These are phyloP conservation scores for Alfaro cultratus DNA, from an alignment of 2,797 vertebrate genomes.

Conservation along the genomic window DNA sequence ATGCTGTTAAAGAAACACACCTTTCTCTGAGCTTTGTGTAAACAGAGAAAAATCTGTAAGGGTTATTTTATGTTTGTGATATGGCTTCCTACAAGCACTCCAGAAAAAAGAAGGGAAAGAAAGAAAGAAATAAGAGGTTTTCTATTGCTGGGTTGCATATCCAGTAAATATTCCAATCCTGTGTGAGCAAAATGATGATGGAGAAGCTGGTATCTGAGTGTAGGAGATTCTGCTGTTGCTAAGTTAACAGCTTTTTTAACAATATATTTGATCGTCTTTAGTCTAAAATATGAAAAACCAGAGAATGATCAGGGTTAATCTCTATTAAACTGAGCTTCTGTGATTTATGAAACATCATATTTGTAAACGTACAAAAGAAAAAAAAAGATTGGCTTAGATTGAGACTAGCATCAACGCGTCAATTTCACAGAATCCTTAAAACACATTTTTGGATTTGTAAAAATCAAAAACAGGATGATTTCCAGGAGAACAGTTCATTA, in stretches of 20 bases:
- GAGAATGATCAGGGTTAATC: neutral
- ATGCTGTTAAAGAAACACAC: too few species aligned
- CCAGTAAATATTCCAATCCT: too few species aligned
- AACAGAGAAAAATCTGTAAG: neutral
- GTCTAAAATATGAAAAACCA: neutral
- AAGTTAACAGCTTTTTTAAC: neutral
- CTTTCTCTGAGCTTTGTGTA: neutral
- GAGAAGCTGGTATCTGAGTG: neutral
- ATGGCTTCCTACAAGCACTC: neutral
- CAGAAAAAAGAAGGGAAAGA: neutral
- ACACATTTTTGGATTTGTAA: neutral
- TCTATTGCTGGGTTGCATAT: neutral
- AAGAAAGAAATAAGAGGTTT: neutral
- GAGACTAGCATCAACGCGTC: neutral
- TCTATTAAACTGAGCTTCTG: neutral
- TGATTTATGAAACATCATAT: neutral
- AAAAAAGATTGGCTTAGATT: neutral
- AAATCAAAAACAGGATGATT: neutral
- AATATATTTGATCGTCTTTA: neutral
- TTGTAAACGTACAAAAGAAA: neutral
- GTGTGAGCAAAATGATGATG: neutral
- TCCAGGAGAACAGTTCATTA: neutral
- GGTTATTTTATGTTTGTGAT: neutral
- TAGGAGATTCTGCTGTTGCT: neutral
- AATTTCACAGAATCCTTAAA: neutral